Evolutionary conservation across 2,797 vertebrate species (phyloP).

Genomic region (Choloepus didactylus): DNA sequence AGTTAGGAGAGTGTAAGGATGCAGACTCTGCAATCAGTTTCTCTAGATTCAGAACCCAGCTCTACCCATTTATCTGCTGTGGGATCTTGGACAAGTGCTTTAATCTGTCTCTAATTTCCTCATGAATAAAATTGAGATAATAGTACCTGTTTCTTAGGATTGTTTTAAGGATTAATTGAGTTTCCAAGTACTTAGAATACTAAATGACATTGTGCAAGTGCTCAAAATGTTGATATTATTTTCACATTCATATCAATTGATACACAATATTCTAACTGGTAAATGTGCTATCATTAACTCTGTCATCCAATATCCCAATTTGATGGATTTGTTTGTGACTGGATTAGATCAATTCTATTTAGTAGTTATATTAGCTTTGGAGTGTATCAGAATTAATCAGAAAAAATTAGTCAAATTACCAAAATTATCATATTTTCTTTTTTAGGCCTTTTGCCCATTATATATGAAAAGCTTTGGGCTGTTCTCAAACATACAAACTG

Average conservation of each 20-base stretch:
- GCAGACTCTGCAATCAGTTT: not conserved
- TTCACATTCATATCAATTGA: not conserved
- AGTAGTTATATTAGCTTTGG: not conserved
- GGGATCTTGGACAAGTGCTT: not conserved
- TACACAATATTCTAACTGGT: not conserved
- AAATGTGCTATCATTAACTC: not conserved
- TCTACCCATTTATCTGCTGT: not conserved
- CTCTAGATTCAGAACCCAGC: not conserved
- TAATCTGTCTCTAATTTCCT: not conserved
- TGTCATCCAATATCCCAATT: not conserved
- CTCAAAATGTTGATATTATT: not conserved
- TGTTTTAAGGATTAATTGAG: not conserved
- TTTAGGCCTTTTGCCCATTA: not conserved
- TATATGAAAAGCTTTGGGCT: not conserved
- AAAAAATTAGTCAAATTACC: not conserved
- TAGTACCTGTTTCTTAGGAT: not conserved
- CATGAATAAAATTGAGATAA: not conserved
- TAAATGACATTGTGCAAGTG: not conserved
- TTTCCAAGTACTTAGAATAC: not conserved
- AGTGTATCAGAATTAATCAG: not conserved
- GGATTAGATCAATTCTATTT: not conserved
- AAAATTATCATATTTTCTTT: not conserved
- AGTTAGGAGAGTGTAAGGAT: not conserved
- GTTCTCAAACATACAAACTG: conserved; percentile 2
- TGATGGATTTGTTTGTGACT: not conserved